Conservation (phyloP, 1,140 invertebrate genomes). For the Arctopsyche grandis region DNA sequence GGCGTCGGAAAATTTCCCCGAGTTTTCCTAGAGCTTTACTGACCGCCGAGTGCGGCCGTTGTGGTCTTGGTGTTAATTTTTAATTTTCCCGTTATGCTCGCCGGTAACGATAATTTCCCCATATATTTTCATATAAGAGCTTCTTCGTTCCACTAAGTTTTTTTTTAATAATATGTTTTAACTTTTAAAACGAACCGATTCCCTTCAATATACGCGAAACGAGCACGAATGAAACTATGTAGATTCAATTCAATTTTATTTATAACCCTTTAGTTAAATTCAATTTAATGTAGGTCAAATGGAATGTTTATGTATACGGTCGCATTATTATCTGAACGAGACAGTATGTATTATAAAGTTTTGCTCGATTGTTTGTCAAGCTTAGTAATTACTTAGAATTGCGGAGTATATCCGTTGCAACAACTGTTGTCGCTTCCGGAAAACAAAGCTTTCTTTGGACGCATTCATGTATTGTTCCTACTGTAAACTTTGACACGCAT, state of each 20-base stretch:
- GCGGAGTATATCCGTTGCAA: conserved; percentile 26
- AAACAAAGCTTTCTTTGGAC: conserved; percentile 26
- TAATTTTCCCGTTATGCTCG: conserved; percentile 47
- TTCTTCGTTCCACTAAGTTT: neutral
- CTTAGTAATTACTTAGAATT: neutral
- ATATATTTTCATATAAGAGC: conserved; percentile 47
- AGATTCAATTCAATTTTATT: no score
- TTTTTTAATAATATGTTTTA: neutral
- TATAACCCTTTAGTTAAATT: no score
- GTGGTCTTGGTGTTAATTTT: conserved; percentile 45
- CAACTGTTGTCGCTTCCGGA: conserved; percentile 37
- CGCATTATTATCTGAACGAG: no score
- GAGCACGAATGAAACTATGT: no score
- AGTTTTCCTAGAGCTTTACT: neutral
- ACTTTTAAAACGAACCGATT: neutral
- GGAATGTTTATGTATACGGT: no score
- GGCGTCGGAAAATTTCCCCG: neutral
- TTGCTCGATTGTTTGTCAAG: neutral
- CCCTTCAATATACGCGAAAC: no score
- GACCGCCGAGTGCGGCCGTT: neutral
- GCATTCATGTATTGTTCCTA: neutral
- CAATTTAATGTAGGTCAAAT: no score
- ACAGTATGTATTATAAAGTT: neutral
- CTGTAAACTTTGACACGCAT: neutral
- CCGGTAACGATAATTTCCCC: conserved; percentile 38